Evolutionary conservation across 2,113 vertebrate genomes (phyloP).

Genomic region (Leptobrachium ailaonicum): DNA sequence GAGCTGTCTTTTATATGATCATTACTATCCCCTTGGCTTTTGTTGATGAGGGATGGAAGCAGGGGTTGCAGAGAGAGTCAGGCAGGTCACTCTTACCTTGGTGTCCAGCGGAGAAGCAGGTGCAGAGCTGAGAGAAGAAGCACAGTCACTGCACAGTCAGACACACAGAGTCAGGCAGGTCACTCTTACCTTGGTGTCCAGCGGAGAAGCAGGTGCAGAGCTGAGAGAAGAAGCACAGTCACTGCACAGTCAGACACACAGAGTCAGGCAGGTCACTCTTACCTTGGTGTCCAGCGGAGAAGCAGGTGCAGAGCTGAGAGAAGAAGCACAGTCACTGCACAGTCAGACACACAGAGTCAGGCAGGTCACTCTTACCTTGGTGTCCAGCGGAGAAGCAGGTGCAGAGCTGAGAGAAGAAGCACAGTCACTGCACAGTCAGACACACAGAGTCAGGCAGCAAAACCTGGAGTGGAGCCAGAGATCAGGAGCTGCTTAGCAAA

Average conservation of each 20-base stretch:
- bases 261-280: background rate
- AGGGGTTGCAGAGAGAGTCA: no score
- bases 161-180: background rate
- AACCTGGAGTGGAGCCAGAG: background rate
- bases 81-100: slow-evolving; percentile 16
- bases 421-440: background rate
- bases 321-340: background rate
- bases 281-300: slow-evolving; percentile 12
- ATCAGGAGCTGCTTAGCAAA: background rate
- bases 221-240: background rate
- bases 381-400: no score
- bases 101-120: slow-evolving; percentile 9
- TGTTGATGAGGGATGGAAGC: no score
- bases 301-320: slow-evolving; percentile 19
- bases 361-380: no score
- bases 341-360: background rate
- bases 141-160: background rate
- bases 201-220: slow-evolving; percentile 12
- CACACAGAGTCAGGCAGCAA: background rate
- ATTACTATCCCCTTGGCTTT: no score
- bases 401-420: no score
- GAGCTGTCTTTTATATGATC: no score
- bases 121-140: slow-evolving; percentile 5
- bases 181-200: slow-evolving; percentile 26
- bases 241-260: background rate